phyloP scores from a whole-genome alignment of 2,888 invertebrate species.

The Conistra vaccinii region DNA sequence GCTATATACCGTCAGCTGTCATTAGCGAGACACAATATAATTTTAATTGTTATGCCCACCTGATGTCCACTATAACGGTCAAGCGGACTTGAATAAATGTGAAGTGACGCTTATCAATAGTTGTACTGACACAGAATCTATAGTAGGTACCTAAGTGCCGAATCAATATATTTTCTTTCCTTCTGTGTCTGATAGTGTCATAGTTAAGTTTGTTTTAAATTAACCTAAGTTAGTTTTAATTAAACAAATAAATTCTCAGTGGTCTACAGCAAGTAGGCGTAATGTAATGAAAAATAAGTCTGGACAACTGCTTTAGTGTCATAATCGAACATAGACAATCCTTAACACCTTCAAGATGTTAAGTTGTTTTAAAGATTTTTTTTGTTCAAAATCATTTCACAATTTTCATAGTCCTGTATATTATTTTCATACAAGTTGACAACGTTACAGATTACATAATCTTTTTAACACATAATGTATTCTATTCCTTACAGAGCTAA shows the following conservation, averaged over 20 bases:
- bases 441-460: slow-evolving; percentile 39
- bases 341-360: too few relatives aligned
- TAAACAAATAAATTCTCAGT: neutral
- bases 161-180: neutral
- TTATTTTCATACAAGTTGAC: slow-evolving; percentile 17
- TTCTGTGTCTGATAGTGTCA: neutral
- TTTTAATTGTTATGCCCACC: too few relatives aligned
- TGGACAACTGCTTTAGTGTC: too few relatives aligned
- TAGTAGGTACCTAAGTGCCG: neutral
- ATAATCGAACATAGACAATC: too few relatives aligned
- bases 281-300: too few relatives aligned
- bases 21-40: too few relatives aligned
- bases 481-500: slow-evolving; percentile 53
- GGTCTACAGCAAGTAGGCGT: neutral
- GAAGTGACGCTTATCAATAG: neutral
- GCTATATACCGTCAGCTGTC: too few relatives aligned
- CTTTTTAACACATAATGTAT: slow-evolving; percentile 52
- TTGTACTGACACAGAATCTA: neutral
- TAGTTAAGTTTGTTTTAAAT: neutral
- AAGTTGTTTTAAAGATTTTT: neutral
- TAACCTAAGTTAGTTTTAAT: neutral
- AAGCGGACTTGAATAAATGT: neutral
- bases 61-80: too few relatives aligned
- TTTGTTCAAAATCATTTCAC: neutral
- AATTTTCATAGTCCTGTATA: neutral